Conservation (phyloP, 2,113 vertebrate species). For the Phrynosoma platyrhinos region DNA sequence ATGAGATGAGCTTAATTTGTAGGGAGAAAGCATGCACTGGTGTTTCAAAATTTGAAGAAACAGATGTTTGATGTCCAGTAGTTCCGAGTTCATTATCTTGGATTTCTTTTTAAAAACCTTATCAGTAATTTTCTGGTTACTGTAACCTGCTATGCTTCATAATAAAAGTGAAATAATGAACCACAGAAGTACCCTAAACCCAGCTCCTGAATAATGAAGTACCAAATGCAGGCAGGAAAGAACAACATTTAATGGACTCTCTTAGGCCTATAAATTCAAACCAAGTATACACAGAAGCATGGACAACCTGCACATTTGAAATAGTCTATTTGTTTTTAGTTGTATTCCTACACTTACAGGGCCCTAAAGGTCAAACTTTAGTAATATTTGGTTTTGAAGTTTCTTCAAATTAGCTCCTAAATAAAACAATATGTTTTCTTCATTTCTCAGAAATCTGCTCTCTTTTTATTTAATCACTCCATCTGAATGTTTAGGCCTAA, state of each 20-base stretch:
- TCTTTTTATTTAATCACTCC: background rate
- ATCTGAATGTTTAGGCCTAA: background rate
- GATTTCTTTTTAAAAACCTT: background rate
- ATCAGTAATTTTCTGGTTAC: slow-evolving; percentile 18
- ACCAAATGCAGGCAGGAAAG: background rate
- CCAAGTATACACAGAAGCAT: background rate
- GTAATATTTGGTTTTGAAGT: background rate
- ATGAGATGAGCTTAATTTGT: background rate
- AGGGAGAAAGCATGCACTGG: background rate
- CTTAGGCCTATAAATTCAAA: background rate
- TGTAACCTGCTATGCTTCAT: slow-evolving; percentile 1
- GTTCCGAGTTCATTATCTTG: background rate
- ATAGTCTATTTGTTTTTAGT: background rate
- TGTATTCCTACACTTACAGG: background rate
- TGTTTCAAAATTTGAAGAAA: background rate
- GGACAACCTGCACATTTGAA: background rate
- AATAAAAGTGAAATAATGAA: slow-evolving; percentile 19
- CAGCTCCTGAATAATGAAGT: background rate
- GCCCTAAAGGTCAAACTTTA: background rate
- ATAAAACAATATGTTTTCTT: background rate
- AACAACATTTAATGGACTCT: background rate
- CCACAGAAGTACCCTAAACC: background rate
- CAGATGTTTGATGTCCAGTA: background rate
- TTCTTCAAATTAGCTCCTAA: background rate
- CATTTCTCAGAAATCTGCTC: slow-evolving; percentile 11